Evolutionary conservation across 2,888 invertebrate species (phyloP), one percentile per base, ranked within the genome.

Genomic region (Tyria jacobaeae): DNA sequence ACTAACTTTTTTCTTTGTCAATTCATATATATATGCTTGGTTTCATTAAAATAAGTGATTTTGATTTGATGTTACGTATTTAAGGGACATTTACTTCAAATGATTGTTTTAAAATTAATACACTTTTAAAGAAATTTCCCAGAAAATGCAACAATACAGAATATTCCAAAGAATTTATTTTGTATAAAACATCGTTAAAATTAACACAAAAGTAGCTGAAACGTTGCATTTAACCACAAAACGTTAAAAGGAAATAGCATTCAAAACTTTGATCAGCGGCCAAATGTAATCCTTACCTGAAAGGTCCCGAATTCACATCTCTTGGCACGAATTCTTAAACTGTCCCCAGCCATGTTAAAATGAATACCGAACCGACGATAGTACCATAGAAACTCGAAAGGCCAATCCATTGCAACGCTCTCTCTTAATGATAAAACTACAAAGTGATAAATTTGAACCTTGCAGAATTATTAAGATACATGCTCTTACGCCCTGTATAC

Each of bases 241-340:
- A 78, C 70, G 72, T 69, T 78, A 71, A 82, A 79, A 82, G 82
- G 80, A 80, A 82, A 76, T 73, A 71, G 67, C 74, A 70, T 77
- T 79, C 80, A 81, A 73, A 75, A 81, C 80, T 88, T 89, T 88
- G 89, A 89, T 87, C 85, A 79, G 76, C 76, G 76, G 88, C 88
- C 89, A 89, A 89, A 84, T 86, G 87, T 86, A 87, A 88, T 87
- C 81, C 84, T 60, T 79, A 84, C 85, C 85, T 83, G 83, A 81
- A 84, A 85, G 83, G 84, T 84, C 75, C 75, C 79, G 82, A 80
- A 83, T 86, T 86, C 85, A 82, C 80, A 81, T 80, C 82, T 89
- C 82, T 89, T 91, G 90, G 91, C 91, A 90, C 87, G 82, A 80
- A 79, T 83, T 85, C 88, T 87, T 89, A 86, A 86, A 87, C 83